These are phyloP conservation scores for Garra rufa DNA, from an alignment of 2,113 vertebrate genomes.

Conservation along the genomic window DNA sequence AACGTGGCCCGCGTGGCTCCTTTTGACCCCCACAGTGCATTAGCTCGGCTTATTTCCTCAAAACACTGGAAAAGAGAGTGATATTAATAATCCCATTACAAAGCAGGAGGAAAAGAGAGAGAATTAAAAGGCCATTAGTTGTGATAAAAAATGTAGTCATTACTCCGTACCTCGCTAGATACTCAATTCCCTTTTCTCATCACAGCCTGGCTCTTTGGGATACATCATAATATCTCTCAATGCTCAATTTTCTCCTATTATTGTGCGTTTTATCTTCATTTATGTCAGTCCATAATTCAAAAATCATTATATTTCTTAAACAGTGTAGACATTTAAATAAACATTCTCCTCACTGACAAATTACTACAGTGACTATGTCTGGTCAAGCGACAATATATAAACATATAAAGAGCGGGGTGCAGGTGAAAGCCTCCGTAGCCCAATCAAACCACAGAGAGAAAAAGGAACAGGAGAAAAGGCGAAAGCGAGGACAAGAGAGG, in stretches of 20 bases:
- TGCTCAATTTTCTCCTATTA: slow-evolving; percentile 43
- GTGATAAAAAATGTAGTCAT: slow-evolving; percentile 62
- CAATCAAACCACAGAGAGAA: not conserved
- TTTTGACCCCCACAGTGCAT: slow-evolving; percentile 45
- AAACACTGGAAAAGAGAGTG: slow-evolving; percentile 52
- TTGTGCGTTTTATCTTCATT: slow-evolving; percentile 42
- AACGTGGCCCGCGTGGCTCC: slow-evolving; percentile 18
- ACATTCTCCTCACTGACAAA: slow-evolving; percentile 12
- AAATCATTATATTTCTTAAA: slow-evolving; percentile 39
- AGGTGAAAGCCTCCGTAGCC: not conserved
- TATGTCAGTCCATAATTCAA: slow-evolving; percentile 34
- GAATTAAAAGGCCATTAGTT: slow-evolving; percentile 62
- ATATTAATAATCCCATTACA: slow-evolving; percentile 66
- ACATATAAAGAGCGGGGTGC: not conserved
- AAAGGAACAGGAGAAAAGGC: slow-evolving; percentile 5
- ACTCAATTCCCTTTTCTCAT: slow-evolving; percentile 43
- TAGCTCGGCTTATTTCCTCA: slow-evolving; percentile 33
- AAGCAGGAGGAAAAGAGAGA: slow-evolving; percentile 51
- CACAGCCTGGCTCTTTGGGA: slow-evolving; percentile 38
- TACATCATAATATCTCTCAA: slow-evolving; percentile 43
- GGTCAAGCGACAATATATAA: slow-evolving; percentile 33
- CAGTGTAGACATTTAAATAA: slow-evolving; percentile 27
- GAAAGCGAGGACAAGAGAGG: slow-evolving; percentile 31
- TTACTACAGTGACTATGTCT: not conserved
- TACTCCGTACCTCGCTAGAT: slow-evolving; percentile 46